Percentiles rank a stretch among this genome's conserved stretches.
These are phyloP conservation scores for Globia sparganii DNA, from an alignment of 2,888 invertebrate species.

Conservation along the genomic window DNA sequence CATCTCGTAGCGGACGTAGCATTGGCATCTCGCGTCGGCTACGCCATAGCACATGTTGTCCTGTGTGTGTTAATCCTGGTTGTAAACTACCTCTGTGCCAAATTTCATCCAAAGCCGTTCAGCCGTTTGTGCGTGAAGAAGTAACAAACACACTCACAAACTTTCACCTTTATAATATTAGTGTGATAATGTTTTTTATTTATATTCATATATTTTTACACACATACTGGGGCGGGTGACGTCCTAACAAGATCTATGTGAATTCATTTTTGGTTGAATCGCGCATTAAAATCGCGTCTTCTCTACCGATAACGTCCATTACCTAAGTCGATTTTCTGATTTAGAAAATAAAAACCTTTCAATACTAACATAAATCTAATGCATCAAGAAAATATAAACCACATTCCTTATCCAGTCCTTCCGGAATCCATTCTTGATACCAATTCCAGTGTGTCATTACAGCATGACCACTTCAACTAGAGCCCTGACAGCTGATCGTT, in stretches of 20 bases:
- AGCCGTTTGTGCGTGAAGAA: too few relatives aligned
- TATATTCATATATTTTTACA: neutral
- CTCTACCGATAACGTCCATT: neutral
- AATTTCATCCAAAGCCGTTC: too few relatives aligned
- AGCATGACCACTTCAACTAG: constrained; percentile 62
- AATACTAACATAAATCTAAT: neutral
- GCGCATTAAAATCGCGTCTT: too few relatives aligned
- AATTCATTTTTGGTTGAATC: neutral
- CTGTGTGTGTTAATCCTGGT: too few relatives aligned
- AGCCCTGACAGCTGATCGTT: constrained; percentile 62
- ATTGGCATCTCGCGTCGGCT: neutral
- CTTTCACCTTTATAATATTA: too few relatives aligned
- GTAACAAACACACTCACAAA: too few relatives aligned
- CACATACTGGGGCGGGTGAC: too few relatives aligned
- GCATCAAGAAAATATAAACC: neutral
- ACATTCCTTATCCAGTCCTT: constrained; percentile 47
- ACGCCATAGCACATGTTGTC: too few relatives aligned
- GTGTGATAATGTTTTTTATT: neutral
- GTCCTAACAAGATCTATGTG: neutral
- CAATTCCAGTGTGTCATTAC: constrained; percentile 66
- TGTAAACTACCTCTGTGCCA: too few relatives aligned
- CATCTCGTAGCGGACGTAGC: neutral
- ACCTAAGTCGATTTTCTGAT: neutral
- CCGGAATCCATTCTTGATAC: constrained; percentile 34
- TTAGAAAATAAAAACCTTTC: neutral